Percentiles rank a stretch among this genome's conserved stretches.
Conservation (phyloP, 2,888 invertebrate genomes). For the Platycnemis pennipes region DNA sequence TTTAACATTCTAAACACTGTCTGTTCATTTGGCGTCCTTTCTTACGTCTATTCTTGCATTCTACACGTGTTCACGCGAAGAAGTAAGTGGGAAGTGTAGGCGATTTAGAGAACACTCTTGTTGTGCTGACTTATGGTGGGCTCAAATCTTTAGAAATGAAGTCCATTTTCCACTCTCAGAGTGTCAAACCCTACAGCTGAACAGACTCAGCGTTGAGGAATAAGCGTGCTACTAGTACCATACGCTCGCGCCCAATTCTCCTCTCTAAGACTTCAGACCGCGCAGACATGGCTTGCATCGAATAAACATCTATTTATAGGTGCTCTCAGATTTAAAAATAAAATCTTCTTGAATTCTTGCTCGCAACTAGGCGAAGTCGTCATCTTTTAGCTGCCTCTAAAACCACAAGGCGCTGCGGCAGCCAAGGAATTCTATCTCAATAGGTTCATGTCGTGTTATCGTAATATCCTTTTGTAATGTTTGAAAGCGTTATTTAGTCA, state of each 20-base stretch:
- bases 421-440: not conserved
- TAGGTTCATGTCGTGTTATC: too few species aligned
- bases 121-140: too few species aligned
- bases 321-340: conserved; percentile 64
- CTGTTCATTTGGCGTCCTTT: too few species aligned
- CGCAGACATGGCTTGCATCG: conserved; percentile 60
- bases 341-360: conserved; percentile 62
- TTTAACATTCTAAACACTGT: too few species aligned
- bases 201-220: not conserved
- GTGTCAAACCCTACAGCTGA: not conserved
- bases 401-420: not conserved
- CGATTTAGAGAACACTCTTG: too few species aligned
- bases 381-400: not conserved
- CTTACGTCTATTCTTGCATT: too few species aligned
- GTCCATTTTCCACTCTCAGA: not conserved
- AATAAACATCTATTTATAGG: conserved; percentile 66
- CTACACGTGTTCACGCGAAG: too few species aligned
- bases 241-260: conserved; percentile 46
- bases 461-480: too few species aligned
- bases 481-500: too few species aligned
- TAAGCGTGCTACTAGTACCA: not conserved
- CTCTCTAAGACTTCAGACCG: conserved; percentile 45
- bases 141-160: too few species aligned
- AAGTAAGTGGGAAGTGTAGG: too few species aligned
- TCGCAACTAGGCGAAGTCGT: conserved; percentile 55